Conservation (phyloP, 2,888 invertebrate genomes). For the Conus canariensis region DNA sequence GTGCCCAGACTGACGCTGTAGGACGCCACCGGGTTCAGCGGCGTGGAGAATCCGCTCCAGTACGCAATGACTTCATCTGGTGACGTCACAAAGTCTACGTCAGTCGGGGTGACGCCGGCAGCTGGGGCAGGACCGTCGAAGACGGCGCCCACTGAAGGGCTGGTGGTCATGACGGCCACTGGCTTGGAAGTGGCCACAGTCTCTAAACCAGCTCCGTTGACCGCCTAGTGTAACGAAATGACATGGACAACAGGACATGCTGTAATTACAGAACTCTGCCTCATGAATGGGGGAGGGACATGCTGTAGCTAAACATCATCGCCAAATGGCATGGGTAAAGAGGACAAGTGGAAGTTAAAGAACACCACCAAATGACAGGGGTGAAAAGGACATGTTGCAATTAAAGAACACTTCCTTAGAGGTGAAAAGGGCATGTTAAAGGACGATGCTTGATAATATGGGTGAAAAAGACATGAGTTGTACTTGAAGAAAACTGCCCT, state of each 20-base stretch:
- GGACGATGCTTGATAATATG: no score
- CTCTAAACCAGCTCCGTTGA: constrained; percentile 36
- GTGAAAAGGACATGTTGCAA: no score
- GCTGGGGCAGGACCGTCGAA: constrained; percentile 25
- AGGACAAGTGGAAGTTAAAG: no score
- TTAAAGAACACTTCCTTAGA: no score
- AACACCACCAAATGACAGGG: no score
- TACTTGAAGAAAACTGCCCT: no score
- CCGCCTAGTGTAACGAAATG: constrained; percentile 8
- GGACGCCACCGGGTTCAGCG: constrained; percentile 51
- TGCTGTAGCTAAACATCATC: no score
- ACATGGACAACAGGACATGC: not conserved
- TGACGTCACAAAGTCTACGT: constrained; percentile 35
- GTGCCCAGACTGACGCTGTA: constrained; percentile 57
- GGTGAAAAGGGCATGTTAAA: no score
- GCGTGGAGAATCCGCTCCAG: constrained; percentile 57
- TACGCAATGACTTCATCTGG: constrained; percentile 46
- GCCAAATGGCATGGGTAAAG: no score
- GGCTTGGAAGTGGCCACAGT: constrained; percentile 31
- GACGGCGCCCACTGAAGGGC: constrained; percentile 37
- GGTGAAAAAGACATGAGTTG: no score
- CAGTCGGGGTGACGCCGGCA: not conserved
- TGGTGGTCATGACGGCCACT: constrained; percentile 36
- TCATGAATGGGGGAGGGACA: no score
- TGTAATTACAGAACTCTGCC: not conserved